phyloP scores from a whole-genome alignment of 2,113 vertebrate genomes.

The Otis tarda region DNA sequence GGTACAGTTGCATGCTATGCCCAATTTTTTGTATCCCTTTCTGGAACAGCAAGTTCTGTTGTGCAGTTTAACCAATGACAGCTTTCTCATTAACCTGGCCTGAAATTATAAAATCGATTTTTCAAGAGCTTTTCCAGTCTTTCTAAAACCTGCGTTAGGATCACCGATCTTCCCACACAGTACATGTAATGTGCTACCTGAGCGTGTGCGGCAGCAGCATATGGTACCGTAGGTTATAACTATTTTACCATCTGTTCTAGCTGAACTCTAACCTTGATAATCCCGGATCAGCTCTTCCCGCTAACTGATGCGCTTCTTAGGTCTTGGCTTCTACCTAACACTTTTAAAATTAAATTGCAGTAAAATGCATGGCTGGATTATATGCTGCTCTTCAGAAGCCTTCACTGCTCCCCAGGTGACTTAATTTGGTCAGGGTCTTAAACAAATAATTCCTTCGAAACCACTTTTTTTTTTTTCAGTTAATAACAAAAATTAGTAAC shows the following conservation, averaged over 20 bases:
- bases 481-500: not conserved
- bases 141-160: not conserved
- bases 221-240: not conserved
- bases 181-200: not conserved
- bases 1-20: not conserved
- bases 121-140: not conserved
- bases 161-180: not conserved
- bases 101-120: not conserved
- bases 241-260: conserved; percentile 17
- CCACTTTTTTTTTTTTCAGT: not conserved
- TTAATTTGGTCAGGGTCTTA: not conserved
- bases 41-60: not conserved
- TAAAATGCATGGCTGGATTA: not conserved
- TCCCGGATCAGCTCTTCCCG: not conserved
- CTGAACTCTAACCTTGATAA: conserved; percentile 7
- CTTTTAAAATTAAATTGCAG: not conserved
- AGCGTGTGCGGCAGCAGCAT: not conserved
- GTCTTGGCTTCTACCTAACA: not conserved
- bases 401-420: not conserved
- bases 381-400: not conserved
- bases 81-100: not conserved
- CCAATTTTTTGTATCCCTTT: not conserved
- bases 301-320: not conserved
- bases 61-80: not conserved
- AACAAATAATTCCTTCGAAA: not conserved